These are phyloP conservation scores for Neolamprologus devosi DNA, from an alignment of 2,113 vertebrate genomes.

Conservation along the genomic window DNA sequence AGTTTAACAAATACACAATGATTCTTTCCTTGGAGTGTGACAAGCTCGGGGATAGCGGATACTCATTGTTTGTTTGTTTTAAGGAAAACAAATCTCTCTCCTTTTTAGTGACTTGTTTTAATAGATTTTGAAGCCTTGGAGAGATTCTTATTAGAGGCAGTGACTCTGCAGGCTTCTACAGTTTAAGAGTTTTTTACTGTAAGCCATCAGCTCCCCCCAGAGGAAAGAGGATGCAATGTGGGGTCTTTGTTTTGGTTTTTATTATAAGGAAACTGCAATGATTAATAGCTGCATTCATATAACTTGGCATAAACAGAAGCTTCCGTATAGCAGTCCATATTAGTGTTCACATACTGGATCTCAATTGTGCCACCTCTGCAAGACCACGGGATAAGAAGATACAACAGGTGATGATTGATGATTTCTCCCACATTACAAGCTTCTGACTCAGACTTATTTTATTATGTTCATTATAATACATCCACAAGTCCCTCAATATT, in stretches of 20 bases:
- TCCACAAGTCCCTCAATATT: not conserved
- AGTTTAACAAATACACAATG: not conserved
- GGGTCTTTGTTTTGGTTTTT: not conserved
- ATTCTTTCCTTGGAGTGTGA: not conserved
- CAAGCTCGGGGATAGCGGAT: not conserved
- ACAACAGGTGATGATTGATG: not conserved
- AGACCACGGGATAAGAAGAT: not conserved
- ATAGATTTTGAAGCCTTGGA: fast-evolving
- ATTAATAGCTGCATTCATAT: not conserved
- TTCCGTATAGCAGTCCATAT: not conserved
- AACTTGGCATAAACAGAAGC: not conserved
- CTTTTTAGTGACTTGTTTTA: not conserved
- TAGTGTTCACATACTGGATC: not conserved
- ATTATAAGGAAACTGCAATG: fast-evolving
- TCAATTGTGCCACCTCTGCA: not conserved
- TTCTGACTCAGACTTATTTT: not conserved
- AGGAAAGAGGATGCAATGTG: not conserved
- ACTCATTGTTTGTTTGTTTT: not conserved
- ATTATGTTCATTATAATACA: not conserved
- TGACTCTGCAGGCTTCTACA: not conserved
- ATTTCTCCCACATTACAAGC: not conserved
- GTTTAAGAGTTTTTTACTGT: not conserved
- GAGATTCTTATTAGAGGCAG: not conserved
- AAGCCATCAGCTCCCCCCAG: not conserved
- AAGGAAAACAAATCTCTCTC: not conserved